Percentiles rank a stretch among this genome's conserved stretches.
phyloP scores from a whole-genome alignment of 2,888 invertebrate genomes.

The Polymixis flavicincta region DNA sequence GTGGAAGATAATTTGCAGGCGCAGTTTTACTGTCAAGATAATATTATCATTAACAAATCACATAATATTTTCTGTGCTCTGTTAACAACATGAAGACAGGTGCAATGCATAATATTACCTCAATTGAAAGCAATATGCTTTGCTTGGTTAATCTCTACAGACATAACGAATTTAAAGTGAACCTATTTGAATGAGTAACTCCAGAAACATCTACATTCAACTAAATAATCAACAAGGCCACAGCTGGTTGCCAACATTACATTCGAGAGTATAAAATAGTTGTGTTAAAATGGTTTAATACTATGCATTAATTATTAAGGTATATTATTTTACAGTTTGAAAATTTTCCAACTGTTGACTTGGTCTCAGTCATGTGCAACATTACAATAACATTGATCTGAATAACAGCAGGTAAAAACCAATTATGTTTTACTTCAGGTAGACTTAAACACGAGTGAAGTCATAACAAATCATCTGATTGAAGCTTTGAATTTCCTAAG shows the following conservation, averaged over 20 bases:
- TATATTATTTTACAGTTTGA: slow-evolving; percentile 6
- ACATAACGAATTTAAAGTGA: slow-evolving; percentile 1
- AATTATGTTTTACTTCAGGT: not conserved
- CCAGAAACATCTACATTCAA: slow-evolving; percentile 41
- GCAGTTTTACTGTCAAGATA: not conserved
- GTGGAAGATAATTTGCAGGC: not conserved
- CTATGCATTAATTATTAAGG: not conserved
- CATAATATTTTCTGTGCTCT: not conserved
- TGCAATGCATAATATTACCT: slow-evolving; percentile 2
- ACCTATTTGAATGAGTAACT: slow-evolving; percentile 29
- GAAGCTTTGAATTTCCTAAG: not conserved
- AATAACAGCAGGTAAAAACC: slow-evolving; percentile 4
- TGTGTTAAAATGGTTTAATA: slow-evolving; percentile 11
- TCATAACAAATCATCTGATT: slow-evolving; percentile 3
- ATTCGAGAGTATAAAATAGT: slow-evolving; percentile 10
- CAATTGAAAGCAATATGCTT: slow-evolving; percentile 4
- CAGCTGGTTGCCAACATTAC: slow-evolving; percentile 52
- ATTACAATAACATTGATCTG: slow-evolving; percentile 2
- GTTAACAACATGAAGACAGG: not conserved
- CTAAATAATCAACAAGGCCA: slow-evolving; percentile 53
- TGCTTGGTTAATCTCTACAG: slow-evolving; percentile 21
- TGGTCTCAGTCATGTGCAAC: not conserved
- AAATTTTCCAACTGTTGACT: not conserved
- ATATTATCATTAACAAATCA: not conserved
- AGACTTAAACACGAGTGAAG: not conserved